Percentiles rank a stretch among this genome's conserved stretches.
These are phyloP conservation scores for Lophochroa leadbeateri DNA, from an alignment of 2,113 vertebrate species.

Conservation along the genomic window DNA sequence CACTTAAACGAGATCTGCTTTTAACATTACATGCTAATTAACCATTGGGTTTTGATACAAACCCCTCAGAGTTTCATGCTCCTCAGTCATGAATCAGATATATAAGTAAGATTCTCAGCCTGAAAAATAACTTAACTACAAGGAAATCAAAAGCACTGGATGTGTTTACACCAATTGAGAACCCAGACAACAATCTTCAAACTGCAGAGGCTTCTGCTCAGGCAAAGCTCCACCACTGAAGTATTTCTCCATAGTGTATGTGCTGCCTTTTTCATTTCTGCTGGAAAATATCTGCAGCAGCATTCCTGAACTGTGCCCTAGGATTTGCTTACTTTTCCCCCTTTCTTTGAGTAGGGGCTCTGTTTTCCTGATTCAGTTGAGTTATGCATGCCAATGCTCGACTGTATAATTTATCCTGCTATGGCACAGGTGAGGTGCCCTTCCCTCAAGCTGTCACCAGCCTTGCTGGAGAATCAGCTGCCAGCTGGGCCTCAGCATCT, in stretches of 20 bases:
- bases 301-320: neutral
- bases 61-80: neutral
- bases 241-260: neutral
- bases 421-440: neutral
- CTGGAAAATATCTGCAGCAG: neutral
- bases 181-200: neutral
- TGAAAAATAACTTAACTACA: slow-evolving; percentile 5
- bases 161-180: slow-evolving; percentile 19
- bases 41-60: neutral
- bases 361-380: neutral
- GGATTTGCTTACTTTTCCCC: neutral
- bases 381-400: neutral
- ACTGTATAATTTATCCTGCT: neutral
- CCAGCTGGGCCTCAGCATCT: neutral
- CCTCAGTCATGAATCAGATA: neutral
- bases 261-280: neutral
- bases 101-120: neutral
- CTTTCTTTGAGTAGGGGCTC: neutral
- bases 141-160: neutral
- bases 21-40: slow-evolving; percentile 9
- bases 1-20: neutral
- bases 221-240: neutral
- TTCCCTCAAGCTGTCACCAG: neutral
- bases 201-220: neutral
- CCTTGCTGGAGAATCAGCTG: neutral